These are phyloP conservation scores for Apamea monoglypha DNA, from an alignment of 2,888 invertebrate genomes.

Conservation along the genomic window DNA sequence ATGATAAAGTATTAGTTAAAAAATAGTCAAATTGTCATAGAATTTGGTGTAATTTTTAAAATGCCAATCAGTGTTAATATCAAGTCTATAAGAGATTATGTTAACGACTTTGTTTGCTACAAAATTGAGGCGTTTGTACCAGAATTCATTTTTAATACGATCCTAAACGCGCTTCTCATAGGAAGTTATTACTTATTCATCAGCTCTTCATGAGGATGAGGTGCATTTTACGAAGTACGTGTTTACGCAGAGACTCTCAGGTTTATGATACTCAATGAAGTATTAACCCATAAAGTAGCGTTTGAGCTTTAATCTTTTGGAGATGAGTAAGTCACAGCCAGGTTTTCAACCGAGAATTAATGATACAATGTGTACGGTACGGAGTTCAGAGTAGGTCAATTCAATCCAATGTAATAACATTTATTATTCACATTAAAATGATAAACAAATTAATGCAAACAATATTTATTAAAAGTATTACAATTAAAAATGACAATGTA, in stretches of 20 bases:
- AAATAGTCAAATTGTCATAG: not conserved
- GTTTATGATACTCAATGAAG: conserved; percentile 1
- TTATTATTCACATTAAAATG: not conserved
- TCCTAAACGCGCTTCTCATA: conserved; percentile 32
- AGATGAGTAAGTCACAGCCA: not conserved
- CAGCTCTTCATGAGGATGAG: conserved; percentile 24
- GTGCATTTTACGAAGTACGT: conserved; percentile 42
- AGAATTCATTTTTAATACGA: conserved; percentile 52
- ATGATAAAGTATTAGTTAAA: not conserved
- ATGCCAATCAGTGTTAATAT: not conserved
- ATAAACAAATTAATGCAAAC: not conserved
- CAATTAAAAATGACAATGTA: no score
- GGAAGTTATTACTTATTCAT: conserved; percentile 58
- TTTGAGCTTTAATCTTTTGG: conserved; percentile 4
- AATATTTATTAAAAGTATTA: no score
- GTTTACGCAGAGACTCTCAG: conserved; percentile 27
- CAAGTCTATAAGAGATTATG: conserved; percentile 21
- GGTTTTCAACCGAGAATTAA: not conserved
- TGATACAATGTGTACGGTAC: not conserved
- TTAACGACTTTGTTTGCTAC: conserved; percentile 31
- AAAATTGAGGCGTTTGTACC: conserved; percentile 28
- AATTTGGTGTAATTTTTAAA: not conserved
- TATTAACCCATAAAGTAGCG: not conserved
- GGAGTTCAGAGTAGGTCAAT: not conserved
- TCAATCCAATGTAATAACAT: not conserved